Evolutionary conservation across 2,888 invertebrate genomes (phyloP).

Genomic region (Cephus runcator): DNA sequence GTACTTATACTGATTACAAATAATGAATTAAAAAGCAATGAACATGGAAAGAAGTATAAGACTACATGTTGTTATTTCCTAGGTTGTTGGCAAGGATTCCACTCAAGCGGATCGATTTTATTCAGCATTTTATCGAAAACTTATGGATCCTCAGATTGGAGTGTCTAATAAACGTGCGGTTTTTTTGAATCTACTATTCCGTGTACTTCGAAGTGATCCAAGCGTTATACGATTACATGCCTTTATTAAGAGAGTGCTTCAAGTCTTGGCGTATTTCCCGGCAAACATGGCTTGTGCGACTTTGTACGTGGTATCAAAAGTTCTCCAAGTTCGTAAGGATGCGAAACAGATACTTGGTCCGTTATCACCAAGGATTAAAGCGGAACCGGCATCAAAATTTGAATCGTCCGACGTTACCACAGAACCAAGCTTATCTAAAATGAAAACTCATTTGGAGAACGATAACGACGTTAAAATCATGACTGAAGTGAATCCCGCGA

Average conservation of each 20-base stretch:
- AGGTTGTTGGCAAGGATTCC: constrained; percentile 50
- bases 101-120: constrained; percentile 75
- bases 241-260: constrained; percentile 86
- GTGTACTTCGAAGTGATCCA: constrained; percentile 83
- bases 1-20: constrained; percentile 59
- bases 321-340: constrained; percentile 44
- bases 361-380: neutral
- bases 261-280: constrained; percentile 77
- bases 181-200: constrained; percentile 87
- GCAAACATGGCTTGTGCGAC: constrained; percentile 86
- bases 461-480: constrained; percentile 30
- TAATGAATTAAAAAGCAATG: constrained; percentile 53
- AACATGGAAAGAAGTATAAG: constrained; percentile 36
- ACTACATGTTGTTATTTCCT: neutral
- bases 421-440: neutral
- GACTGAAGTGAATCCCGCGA: constrained; percentile 18
- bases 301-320: constrained; percentile 81
- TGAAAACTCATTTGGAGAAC: neutral
- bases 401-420: neutral
- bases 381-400: neutral
- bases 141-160: constrained; percentile 79
- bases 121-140: constrained; percentile 87
- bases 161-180: constrained; percentile 79
- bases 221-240: constrained; percentile 79
- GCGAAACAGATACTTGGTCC: constrained; percentile 33